Percentiles rank a stretch among this genome's conserved stretches.
phyloP scores from a whole-genome alignment of 2,888 invertebrate genomes.

The Orthonevra nobilis region DNA sequence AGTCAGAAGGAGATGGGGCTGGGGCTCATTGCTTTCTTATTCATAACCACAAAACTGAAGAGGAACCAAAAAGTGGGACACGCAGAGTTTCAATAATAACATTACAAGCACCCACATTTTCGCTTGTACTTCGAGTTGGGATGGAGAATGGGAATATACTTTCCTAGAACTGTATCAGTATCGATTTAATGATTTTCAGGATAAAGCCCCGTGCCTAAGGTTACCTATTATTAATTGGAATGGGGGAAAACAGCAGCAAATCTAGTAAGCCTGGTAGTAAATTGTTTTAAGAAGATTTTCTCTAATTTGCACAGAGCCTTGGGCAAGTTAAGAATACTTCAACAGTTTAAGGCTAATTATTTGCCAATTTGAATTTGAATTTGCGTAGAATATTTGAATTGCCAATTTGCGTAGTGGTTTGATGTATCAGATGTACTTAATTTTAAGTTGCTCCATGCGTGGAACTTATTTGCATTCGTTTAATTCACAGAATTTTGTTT shows the following conservation, averaged over 20 bases:
- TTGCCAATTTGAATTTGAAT: too few relatives aligned
- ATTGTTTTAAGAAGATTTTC: conserved; percentile 45
- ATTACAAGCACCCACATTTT: conserved; percentile 20
- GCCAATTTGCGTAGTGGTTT: too few relatives aligned
- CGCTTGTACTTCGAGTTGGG: neutral
- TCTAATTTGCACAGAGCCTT: conserved; percentile 23
- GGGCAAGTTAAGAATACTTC: conserved; percentile 3
- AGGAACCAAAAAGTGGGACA: conserved; percentile 18
- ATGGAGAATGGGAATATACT: neutral
- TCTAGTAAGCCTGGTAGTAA: conserved; percentile 17
- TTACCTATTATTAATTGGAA: conserved; percentile 42
- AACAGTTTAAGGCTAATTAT: too few relatives aligned
- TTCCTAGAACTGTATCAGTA: conserved; percentile 1
- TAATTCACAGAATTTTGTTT: too few relatives aligned
- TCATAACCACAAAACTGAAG: conserved; percentile 34
- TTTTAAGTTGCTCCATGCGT: too few relatives aligned
- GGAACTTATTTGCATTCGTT: too few relatives aligned
- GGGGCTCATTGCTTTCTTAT: conserved; percentile 17
- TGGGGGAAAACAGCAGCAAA: conserved; percentile 3
- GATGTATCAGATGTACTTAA: too few relatives aligned
- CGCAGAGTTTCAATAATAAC: conserved; percentile 25
- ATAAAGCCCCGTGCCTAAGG: neutral
- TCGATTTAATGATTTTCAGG: conserved; percentile 31
- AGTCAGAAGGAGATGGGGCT: neutral
- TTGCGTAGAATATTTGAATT: too few relatives aligned